Conservation (phyloP, 2,113 vertebrate species). For the Pelobates fuscus region DNA sequence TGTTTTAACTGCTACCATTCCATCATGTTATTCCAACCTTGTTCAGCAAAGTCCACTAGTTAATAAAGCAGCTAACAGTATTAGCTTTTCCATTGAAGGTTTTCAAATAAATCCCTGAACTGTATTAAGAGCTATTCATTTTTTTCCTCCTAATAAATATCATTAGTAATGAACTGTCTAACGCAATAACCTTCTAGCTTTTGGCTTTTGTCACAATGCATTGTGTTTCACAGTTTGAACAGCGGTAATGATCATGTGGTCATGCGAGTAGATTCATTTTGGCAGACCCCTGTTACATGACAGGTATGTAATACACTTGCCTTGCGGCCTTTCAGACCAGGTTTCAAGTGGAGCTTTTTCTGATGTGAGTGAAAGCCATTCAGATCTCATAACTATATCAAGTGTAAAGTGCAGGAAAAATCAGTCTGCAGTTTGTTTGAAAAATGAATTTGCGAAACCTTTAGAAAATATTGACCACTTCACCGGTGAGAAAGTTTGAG, state of each 20-base stretch:
- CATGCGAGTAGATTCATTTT: conserved; percentile 62
- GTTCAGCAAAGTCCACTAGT: conserved; percentile 26
- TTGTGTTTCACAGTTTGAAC: conserved; percentile 56
- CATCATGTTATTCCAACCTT: conserved; percentile 25
- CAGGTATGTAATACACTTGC: conserved; percentile 58
- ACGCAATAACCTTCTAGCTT: conserved; percentile 54
- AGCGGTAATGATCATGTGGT: conserved; percentile 57
- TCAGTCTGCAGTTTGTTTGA: conserved; percentile 46
- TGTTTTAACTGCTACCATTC: too few relatives aligned
- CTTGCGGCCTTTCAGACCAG: conserved; percentile 58
- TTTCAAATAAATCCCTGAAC: conserved; percentile 54
- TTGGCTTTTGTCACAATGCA: conserved; percentile 62
- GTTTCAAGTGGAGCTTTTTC: conserved; percentile 60
- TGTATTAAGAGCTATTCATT: conserved; percentile 55
- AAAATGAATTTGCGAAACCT: conserved; percentile 56
- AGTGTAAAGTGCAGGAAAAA: conserved; percentile 54
- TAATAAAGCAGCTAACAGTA: conserved; percentile 16
- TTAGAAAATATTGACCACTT: conserved; percentile 54
- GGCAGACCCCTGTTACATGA: conserved; percentile 62
- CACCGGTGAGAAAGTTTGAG: neutral
- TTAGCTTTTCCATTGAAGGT: conserved; percentile 55
- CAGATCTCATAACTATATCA: conserved; percentile 59
- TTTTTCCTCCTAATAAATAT: conserved; percentile 60
- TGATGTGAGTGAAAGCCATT: conserved; percentile 62
- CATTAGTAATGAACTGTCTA: conserved; percentile 61